Percentiles rank a stretch among this genome's conserved stretches.
Evolutionary conservation across 2,797 vertebrate species (phyloP).

Genomic region (Glossophaga mutica): DNA sequence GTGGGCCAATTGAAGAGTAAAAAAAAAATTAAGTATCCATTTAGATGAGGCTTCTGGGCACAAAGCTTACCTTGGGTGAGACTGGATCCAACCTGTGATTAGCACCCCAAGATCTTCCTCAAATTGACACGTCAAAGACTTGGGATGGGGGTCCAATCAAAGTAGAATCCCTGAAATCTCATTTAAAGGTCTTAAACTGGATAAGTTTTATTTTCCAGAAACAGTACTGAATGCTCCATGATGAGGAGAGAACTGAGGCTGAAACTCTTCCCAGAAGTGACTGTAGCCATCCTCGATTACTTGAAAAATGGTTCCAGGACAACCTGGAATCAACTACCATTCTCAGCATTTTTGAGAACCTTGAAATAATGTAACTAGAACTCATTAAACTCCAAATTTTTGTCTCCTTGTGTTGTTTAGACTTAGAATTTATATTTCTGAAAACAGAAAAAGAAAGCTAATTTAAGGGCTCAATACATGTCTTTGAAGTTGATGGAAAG

Average conservation of each 20-base stretch:
- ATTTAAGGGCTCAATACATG: not conserved
- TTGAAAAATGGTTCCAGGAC: not conserved
- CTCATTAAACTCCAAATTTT: not conserved
- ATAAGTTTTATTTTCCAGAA: not conserved
- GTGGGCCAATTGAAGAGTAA: not conserved
- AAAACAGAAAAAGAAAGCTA: conserved; percentile 2
- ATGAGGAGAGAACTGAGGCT: not conserved
- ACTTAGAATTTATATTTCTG: conserved; percentile 21
- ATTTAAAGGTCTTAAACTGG: not conserved
- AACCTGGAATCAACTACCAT: not conserved
- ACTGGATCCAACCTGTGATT: not conserved
- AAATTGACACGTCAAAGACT: not conserved
- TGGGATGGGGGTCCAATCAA: not conserved
- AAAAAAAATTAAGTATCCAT: not conserved
- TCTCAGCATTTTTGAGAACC: not conserved
- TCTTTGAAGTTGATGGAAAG: not conserved
- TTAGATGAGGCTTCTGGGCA: not conserved
- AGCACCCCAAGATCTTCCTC: not conserved
- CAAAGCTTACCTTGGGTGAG: not conserved
- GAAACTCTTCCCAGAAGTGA: not conserved
- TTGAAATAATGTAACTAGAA: not conserved
- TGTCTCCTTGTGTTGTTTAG: not conserved
- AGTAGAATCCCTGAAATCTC: not conserved
- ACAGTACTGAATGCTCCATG: not conserved
- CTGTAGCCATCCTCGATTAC: not conserved